Evolutionary conservation across 2,113 vertebrate genomes (phyloP), one percentile per base, ranked within the genome.

Genomic region (Neoarius graeffei): DNA sequence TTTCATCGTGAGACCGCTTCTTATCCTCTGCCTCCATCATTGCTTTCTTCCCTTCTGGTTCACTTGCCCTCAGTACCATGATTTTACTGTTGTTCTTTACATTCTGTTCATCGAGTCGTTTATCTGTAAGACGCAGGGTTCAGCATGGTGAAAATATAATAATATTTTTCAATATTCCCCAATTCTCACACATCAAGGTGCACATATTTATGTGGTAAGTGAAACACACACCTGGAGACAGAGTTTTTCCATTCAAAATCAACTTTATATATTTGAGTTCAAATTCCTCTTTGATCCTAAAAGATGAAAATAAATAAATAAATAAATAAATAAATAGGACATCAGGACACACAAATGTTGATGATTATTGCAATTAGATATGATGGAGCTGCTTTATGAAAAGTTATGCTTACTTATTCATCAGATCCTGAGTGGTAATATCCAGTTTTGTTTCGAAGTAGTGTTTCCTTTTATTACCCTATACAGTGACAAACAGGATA

Each of bases 21-120:
- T 94, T 95, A 88, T 97, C 95, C 23, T 98, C 96, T 5, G 91
- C 94, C 81, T 95, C 94, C 20, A 88, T 89, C 88, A 92, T 91
- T 7, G 88, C 90, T 5, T 62, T 95, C 73, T 92, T 95, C 13
- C 87, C 91, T 64, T 99, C 96, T 0, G 95, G 94, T 62, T 97
- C 96, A 0, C 95, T 96, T 79, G 96, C 94, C n/a, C 94, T 96
- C 57, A 98, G 94, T 27, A 99, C 96, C 97, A 99, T 97, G 1
- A 98, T 89, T 91, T 97, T 98, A 1, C 97, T 96, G 60, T 99
- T 97, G 94, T 99, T 98, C 74, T 94, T 95, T 71, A 99, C 94
- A 0, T 96, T 96, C 90, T 99, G 98, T 9, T 96, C 95, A 52
- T 96, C 95, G 14, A 99, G 95, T 0, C 92, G 94, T 89, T 94